Evolutionary conservation across 2,888 invertebrate genomes (phyloP), one percentile per base, ranked within the genome.

Genomic region (Lacanobia wlatinum): DNA sequence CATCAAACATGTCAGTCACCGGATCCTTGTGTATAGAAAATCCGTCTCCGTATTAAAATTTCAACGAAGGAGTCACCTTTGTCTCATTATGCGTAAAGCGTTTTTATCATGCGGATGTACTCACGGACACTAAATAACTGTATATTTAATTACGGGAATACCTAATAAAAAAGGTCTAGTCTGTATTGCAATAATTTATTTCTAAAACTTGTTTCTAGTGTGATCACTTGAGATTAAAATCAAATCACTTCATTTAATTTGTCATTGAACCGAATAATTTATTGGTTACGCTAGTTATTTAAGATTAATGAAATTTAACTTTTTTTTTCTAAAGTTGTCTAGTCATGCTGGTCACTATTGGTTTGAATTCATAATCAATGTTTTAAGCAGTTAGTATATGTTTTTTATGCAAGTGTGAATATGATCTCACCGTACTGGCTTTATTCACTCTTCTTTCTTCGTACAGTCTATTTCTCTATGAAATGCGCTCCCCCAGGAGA

Each of bases 191-290:
- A 43, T 60, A 52, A 65, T 52, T 52, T 50, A 76, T 50, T 60
- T 23, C 50, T 52, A 56, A 28, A 64, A 46, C 43, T 28, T 50
- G 46, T 78, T 71, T 7, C 9, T 18, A 18, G 38, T 58, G 38
- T 71, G 48, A 59, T 50, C 48, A 53, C 16, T 76, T 52, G 16
- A 23, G 38, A 58, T 58, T 38, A 38, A 38, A 46, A 56, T 50
- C 6, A 43, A 55, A 43, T 71, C 23, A 76, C 50, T 64, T 52
- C 16, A 60, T 73, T 56, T 61, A 52, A 61, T 52, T 72, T 65
- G 64, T 72, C 79, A 76, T 61, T 78, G 46, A 72, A 60, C 7
- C 23, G 53, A 40, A 34, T 60, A 50, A 38, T 71, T 71, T 50
- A 34, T 60, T 50, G 34, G 50, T 55, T 16, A 60, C 12, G 28